Evolutionary conservation across 2,888 invertebrate species (phyloP), one percentile per base, ranked within the genome.

Genomic region (Meiosimyza platycephala): DNA sequence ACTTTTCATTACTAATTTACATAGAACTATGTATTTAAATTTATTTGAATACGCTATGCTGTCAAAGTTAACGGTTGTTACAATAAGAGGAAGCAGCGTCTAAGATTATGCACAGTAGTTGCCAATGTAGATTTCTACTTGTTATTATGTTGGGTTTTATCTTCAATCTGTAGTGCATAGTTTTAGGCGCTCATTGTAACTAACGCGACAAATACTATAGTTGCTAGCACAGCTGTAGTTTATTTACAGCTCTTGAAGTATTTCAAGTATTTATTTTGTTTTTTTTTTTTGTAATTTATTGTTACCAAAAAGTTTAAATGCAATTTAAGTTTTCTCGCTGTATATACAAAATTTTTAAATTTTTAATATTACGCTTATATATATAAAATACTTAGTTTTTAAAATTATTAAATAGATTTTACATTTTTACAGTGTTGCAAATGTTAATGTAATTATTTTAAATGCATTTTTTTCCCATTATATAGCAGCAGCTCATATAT

Each of bases 1-100:
- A 62, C 33, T 62, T 76, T 78, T 76, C 78, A 78, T 78, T 77
- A 77, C 75, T 77, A 78, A 76, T 77, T 73, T 73, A 77, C 67
- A 77, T 78, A 75, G 76, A 78, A 76, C 76, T 73, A 75, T 70
- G 72, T 73, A 13, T 59, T 59, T 40, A 59, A 28, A n/a, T 40
- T n/a, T 2, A 33, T 6, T 62, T 15, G 11, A 40, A 47, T n/a
- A 40, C 15, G 40, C 40, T 9, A 40, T 40, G 40, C 40, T 40
- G 40, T 40, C 40, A 40, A 40, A 6, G 6, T 6, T 40, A 6
- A 40, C 40, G 9, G 40, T 40, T 40, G 40, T 40, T 40, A 40
- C 40, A 40, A 9, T 40, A 40, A 40, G 9, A 1, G 9, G 9
- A 40, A 40, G 9, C 40, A 9, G 9, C 9, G 40, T 9, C 40